phyloP scores from a whole-genome alignment of 2,797 vertebrate species.

The Philypnodon macrostomus region DNA sequence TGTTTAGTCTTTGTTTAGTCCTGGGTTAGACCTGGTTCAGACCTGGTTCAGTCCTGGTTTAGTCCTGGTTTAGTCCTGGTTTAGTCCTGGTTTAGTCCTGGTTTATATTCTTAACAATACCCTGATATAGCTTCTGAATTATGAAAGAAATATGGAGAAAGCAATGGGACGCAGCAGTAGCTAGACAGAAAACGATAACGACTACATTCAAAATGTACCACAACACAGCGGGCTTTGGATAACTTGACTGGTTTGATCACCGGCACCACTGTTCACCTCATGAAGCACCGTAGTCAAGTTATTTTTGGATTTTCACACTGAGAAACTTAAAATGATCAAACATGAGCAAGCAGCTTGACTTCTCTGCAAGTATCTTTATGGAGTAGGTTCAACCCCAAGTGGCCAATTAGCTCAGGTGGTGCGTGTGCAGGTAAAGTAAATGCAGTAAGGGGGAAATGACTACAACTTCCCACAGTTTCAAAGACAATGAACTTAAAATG shows the following conservation, averaged over 20 bases:
- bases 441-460: background rate
- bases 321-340: conserved; percentile 15
- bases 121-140: background rate
- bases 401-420: conserved; percentile 50
- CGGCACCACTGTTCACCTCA: conserved; percentile 3
- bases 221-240: conserved; percentile 2
- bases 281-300: conserved; percentile 1
- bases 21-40: no score
- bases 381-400: conserved; percentile 24
- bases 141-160: background rate
- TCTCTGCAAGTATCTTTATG: conserved; percentile 10
- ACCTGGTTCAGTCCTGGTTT: no score
- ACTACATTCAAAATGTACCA: conserved; percentile 7
- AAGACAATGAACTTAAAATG: conserved; percentile 13
- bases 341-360: background rate
- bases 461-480: conserved; percentile 6
- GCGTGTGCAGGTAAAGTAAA: conserved; percentile 28
- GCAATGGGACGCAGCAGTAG: background rate
- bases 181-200: no score
- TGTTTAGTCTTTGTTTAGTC: no score
- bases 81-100: no score
- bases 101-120: no score
- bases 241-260: conserved; percentile 24
- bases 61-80: no score
- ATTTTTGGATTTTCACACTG: conserved; percentile 22